Base-by-base conservation (phyloP, 2,888 invertebrate species). In the Epinotia brunnichana region DNA sequence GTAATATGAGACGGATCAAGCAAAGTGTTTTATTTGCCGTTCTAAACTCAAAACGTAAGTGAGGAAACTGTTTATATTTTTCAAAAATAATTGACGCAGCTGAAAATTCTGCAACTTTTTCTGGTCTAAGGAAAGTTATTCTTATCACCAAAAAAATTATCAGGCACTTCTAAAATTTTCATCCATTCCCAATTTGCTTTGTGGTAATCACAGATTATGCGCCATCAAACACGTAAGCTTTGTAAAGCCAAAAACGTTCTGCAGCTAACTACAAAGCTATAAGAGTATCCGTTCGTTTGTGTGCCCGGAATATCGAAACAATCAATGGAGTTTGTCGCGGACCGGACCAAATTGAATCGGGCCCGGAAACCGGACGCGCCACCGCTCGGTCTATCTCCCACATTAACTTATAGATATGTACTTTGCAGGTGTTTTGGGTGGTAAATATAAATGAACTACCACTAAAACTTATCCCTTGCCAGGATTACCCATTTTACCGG, bases 241-340 rank as follows among this genome's bases (percentile, higher is more conserved):
- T 19, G 13, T 57, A 29, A n/a, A 5, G 17, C 19, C 21, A 53
- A 63, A 56, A 63, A 24, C 39, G n/a, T 61, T 66, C 24, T 66
- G 39, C n/a, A 66, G 19, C 54, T 54, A 56, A 41, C 59, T 41
- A 62, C 61, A 19, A 29, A 59, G 48, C 60, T 60, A 79, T 80
- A 76, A 81, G 80, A 83, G 81, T 83, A 54, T 62, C 41, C 29
- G 73, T 80, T 83, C 81, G 76, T 73, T 81, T 80, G 84, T 82
- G 90, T 87, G 91, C 87, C 84, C 87, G 88, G 91, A 92, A 92
- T 92, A 91, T 87, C 87, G 90, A 91, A 88, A 91, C 91, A 92
- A 92, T 91, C 91, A 91, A 88, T 89, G 87, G 83, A 91, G 91
- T 91, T 90, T 88, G 90, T 87, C 87, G 85, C 86, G 85, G 86